A percentile compares a stretch with the other conserved stretches of the same genome.
Evolutionary conservation across 2,888 invertebrate genomes (phyloP).

Genomic region (Pocota personata): DNA sequence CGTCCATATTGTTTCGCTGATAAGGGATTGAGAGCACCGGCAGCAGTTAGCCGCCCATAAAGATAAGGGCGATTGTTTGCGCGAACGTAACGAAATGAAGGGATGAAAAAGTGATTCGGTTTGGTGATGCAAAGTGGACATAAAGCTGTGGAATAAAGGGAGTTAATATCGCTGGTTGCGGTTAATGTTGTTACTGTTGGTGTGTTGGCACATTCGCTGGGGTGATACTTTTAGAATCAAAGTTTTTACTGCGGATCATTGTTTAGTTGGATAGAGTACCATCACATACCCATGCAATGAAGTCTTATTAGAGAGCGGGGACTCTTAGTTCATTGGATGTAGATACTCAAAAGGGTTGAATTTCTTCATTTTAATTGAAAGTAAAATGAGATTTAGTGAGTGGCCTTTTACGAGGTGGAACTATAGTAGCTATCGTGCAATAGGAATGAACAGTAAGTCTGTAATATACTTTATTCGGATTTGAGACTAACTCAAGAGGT

Average conservation of each 20-base stretch:
- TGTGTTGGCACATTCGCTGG: constrained; percentile 17
- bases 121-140: constrained; percentile 62
- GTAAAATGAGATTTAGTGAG: constrained; percentile 1
- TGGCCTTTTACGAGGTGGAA: constrained; percentile 16
- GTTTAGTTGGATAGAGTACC: not conserved
- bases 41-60: constrained; percentile 58
- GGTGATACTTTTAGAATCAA: constrained; percentile 41
- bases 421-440: not conserved
- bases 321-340: not conserved
- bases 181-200: constrained; percentile 43
- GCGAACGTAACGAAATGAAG: constrained; percentile 8
- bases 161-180: constrained; percentile 50
- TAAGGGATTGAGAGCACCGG: constrained; percentile 57
- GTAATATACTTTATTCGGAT: too few species aligned
- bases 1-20: constrained; percentile 65
- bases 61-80: constrained; percentile 59
- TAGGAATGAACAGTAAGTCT: not conserved
- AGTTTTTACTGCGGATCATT: constrained; percentile 39
- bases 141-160: constrained; percentile 58
- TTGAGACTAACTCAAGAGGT: too few species aligned
- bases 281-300: not conserved
- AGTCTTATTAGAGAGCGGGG: not conserved
- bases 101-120: constrained; percentile 40
- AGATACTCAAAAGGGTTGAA: constrained; percentile 6
- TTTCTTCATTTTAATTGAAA: constrained; percentile 40